phyloP scores from a whole-genome alignment of 64 coral and sea anemone species.

The Pocillopora verrucosa region DNA sequence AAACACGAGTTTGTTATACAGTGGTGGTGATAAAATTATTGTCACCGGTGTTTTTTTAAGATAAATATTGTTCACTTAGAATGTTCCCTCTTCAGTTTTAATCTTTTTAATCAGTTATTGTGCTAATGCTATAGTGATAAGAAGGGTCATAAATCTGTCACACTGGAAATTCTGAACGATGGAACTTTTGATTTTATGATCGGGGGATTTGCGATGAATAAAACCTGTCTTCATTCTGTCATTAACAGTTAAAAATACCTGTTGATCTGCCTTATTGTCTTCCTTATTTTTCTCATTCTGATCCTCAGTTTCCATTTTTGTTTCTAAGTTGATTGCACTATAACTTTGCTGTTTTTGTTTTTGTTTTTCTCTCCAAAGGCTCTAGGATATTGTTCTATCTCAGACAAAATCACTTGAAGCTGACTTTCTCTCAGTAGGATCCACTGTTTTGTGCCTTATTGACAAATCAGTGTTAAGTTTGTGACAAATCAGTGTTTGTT shows the following conservation, averaged over 20 bases:
- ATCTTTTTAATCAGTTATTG: too few species aligned
- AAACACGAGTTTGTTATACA: too few species aligned
- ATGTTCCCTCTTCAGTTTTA: too few species aligned
- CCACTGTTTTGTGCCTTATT: neutral
- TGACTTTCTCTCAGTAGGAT: conserved; percentile 13
- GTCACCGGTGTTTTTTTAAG: too few species aligned
- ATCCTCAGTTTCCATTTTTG: conserved; percentile 8
- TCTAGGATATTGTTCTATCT: neutral
- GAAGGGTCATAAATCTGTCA: too few species aligned
- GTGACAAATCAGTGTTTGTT: conserved; percentile 12
- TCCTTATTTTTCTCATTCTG: neutral
- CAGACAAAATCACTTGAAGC: neutral
- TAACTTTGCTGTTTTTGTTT: neutral
- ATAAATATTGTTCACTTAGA: too few species aligned
- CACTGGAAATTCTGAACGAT: too few species aligned
- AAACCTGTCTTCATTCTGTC: neutral
- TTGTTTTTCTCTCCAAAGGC: neutral
- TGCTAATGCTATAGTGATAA: too few species aligned
- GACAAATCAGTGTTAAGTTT: neutral
- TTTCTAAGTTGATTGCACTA: neutral
- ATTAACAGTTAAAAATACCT: conserved; percentile 15
- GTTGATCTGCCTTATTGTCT: neutral
- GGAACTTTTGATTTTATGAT: too few species aligned
- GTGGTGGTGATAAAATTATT: too few species aligned
- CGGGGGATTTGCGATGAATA: too few species aligned